Conservation (phyloP, 2,888 invertebrate species). For the Cancer borealis region DNA sequence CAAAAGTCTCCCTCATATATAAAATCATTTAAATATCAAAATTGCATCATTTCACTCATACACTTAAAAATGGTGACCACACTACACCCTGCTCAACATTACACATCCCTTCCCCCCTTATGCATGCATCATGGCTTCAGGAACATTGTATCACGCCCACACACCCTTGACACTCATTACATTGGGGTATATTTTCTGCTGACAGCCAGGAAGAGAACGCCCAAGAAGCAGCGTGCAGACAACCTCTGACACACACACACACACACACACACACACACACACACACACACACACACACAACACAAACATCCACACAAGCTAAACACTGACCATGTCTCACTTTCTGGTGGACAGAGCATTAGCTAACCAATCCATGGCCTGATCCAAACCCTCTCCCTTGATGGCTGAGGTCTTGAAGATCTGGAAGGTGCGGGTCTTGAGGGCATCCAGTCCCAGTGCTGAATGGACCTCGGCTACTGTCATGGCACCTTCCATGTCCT, state of each 20-base stretch:
- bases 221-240: slow-evolving; percentile 38
- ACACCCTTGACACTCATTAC: not conserved
- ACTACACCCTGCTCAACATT: not conserved
- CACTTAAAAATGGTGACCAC: slow-evolving; percentile 53
- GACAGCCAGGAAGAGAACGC: not conserved
- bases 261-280: not conserved
- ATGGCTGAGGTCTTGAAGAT: slow-evolving; percentile 99
- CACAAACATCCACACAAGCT: not conserved
- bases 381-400: slow-evolving; percentile 85
- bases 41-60: slow-evolving; percentile 54
- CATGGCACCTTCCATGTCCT: slow-evolving; percentile 99
- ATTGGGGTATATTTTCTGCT: slow-evolving; percentile 36
- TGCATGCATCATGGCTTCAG: not conserved
- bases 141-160: not conserved
- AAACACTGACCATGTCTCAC: slow-evolving; percentile 78
- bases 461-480: slow-evolving; percentile 96
- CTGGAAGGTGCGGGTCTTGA: slow-evolving; percentile 98
- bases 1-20: slow-evolving; percentile 50
- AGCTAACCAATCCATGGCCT: slow-evolving; percentile 51
- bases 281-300: slow-evolving; percentile 34
- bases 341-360: slow-evolving; percentile 81
- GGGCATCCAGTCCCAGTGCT: slow-evolving; percentile 94
- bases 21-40: slow-evolving; percentile 59
- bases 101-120: slow-evolving; percentile 1
- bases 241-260: slow-evolving; percentile 35